Conservation (phyloP, 2,113 vertebrate genomes). For the Penelope pileata region DNA sequence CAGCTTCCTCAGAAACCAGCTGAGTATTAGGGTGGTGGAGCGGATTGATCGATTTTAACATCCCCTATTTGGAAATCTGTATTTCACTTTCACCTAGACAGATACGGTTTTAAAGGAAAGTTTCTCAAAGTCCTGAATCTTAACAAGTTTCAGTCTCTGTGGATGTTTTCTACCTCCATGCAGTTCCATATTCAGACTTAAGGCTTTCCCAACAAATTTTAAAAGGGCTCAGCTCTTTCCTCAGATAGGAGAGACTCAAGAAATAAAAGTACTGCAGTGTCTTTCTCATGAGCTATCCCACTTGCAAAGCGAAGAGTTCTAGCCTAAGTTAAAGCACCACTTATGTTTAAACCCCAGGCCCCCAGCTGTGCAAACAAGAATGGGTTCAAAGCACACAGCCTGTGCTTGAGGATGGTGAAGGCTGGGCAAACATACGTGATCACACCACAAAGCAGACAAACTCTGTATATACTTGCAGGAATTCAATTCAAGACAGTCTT, state of each 20-base stretch:
- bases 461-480: not conserved
- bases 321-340: constrained; percentile 35
- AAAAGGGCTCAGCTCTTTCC: not conserved
- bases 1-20: not conserved
- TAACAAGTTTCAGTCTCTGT: not conserved
- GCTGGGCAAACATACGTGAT: not conserved
- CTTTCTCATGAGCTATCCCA: not conserved
- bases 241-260: not conserved
- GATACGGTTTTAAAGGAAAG: not conserved
- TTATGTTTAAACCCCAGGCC: not conserved
- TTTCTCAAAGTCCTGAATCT: not conserved
- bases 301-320: not conserved
- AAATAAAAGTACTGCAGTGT: not conserved
- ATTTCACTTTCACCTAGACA: not conserved
- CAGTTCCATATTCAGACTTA: not conserved
- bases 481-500: not conserved
- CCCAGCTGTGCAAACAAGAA: constrained; percentile 62
- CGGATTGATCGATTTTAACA: not conserved
- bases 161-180: not conserved
- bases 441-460: not conserved
- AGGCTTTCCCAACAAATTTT: not conserved
- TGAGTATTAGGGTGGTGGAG: not conserved
- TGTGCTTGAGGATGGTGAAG: not conserved
- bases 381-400: constrained; percentile 17
- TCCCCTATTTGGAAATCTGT: not conserved